phyloP scores from a whole-genome alignment of 2,888 invertebrate genomes.

The Timema cristinae region DNA sequence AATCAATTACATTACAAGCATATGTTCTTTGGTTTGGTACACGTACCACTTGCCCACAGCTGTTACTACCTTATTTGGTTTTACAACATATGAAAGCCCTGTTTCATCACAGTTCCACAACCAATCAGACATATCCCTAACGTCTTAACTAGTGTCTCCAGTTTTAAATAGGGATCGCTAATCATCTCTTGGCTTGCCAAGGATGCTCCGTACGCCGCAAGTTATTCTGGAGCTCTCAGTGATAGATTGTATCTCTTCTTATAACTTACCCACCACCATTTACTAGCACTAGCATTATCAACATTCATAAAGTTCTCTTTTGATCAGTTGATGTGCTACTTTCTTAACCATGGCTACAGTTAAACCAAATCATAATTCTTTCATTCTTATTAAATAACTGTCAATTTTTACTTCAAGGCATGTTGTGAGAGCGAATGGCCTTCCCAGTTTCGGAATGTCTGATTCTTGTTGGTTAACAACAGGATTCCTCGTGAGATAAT shows the following conservation, averaged over 20 bases:
- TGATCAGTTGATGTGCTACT: too few relatives aligned
- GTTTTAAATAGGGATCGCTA: neutral
- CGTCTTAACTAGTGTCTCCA: neutral
- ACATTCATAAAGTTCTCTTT: too few relatives aligned
- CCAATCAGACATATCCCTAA: neutral
- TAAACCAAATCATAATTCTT: too few relatives aligned
- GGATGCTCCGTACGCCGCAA: neutral
- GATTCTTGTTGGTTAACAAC: too few relatives aligned
- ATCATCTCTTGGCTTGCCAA: slow-evolving; percentile 7
- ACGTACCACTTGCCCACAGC: slow-evolving; percentile 12
- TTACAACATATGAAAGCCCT: neutral
- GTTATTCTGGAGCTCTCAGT: slow-evolving; percentile 7
- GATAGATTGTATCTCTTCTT: neutral
- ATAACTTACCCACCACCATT: slow-evolving; percentile 11
- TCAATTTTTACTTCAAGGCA: too few relatives aligned
- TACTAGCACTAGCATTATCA: neutral
- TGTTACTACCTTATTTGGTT: slow-evolving; percentile 1
- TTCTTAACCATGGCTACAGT: too few relatives aligned
- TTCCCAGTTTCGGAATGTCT: too few relatives aligned
- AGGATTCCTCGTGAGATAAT: too few relatives aligned
- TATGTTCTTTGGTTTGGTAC: too few relatives aligned
- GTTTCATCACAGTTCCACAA: slow-evolving; percentile 13
- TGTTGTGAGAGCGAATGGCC: too few relatives aligned
- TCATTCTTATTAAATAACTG: too few relatives aligned
- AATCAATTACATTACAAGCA: too few relatives aligned